phyloP scores from a whole-genome alignment of 2,888 invertebrate genomes.

The Abrostola tripartita region DNA sequence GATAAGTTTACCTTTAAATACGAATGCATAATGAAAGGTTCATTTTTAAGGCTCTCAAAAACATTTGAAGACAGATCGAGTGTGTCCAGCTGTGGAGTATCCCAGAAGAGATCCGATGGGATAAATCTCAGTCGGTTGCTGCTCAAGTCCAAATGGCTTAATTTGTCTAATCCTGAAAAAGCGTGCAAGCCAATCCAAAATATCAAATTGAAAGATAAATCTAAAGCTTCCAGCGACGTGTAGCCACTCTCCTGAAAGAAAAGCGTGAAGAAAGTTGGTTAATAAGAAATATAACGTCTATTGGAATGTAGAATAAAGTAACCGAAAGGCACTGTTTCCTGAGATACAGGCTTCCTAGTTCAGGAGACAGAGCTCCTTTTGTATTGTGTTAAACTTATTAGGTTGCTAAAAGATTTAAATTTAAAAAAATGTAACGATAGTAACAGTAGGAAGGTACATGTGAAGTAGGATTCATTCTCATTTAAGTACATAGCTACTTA shows the following conservation, averaged over 20 bases:
- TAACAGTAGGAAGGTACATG: too few relatives aligned
- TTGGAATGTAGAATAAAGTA: too few relatives aligned
- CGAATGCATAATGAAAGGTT: slow-evolving; percentile 87
- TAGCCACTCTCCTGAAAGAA: slow-evolving; percentile 82
- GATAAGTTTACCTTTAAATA: slow-evolving; percentile 80
- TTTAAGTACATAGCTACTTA: too few relatives aligned
- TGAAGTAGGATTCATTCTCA: too few relatives aligned
- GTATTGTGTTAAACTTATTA: too few relatives aligned
- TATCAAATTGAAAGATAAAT: slow-evolving; percentile 89
- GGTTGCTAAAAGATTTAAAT: too few relatives aligned
- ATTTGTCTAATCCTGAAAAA: slow-evolving; percentile 84
- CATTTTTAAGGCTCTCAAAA: slow-evolving; percentile 86
- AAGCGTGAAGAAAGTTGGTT: background rate
- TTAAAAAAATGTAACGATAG: too few relatives aligned
- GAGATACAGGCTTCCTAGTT: too few relatives aligned
- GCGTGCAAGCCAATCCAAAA: slow-evolving; percentile 90
- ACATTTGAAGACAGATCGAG: slow-evolving; percentile 90
- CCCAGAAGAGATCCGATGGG: slow-evolving; percentile 87
- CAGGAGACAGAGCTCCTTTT: too few relatives aligned
- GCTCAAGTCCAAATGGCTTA: slow-evolving; percentile 88
- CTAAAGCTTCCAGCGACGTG: slow-evolving; percentile 81
- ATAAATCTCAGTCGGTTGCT: slow-evolving; percentile 89
- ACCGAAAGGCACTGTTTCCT: too few relatives aligned
- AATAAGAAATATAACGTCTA: too few relatives aligned
- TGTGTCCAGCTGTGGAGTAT: slow-evolving; percentile 83